Conservation (phyloP, 2,113 vertebrate genomes). For the Microtus montanus region DNA sequence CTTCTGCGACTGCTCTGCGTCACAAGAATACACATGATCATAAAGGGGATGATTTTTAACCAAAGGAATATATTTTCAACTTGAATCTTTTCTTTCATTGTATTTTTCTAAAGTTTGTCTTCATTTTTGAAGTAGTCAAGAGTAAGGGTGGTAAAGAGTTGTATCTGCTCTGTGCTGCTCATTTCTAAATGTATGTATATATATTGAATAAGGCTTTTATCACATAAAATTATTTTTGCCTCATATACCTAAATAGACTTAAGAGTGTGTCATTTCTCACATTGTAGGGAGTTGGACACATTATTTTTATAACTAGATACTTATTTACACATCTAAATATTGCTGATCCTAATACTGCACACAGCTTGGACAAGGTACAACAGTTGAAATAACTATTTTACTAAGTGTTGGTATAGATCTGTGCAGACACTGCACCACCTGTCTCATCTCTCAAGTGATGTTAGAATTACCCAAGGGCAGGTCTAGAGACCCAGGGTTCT, state of each 20-base stretch:
- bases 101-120: conserved; percentile 84
- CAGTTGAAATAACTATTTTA: neutral
- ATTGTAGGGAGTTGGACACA: neutral
- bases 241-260: conserved; percentile 45
- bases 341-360: neutral
- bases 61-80: conserved; percentile 88
- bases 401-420: conserved; percentile 46
- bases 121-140: conserved; percentile 70
- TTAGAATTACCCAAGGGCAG: conserved; percentile 25
- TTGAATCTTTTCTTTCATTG: conserved; percentile 85
- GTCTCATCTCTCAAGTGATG: conserved; percentile 33
- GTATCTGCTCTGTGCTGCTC: conserved; percentile 54
- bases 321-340: neutral
- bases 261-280: conserved; percentile 3
- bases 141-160: conserved; percentile 65
- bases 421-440: neutral
- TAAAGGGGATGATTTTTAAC: conserved; percentile 84
- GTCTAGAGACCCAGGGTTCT: conserved; percentile 10
- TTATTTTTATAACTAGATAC: neutral
- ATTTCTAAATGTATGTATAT: neutral
- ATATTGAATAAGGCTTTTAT: conserved; percentile 51
- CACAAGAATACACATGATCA: conserved; percentile 70
- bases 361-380: conserved; percentile 18
- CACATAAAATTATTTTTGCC: conserved; percentile 59
- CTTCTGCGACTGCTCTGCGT: conserved; percentile 69